Conservation (phyloP, 2,797 vertebrate species). For the Echeneis naucrates region DNA sequence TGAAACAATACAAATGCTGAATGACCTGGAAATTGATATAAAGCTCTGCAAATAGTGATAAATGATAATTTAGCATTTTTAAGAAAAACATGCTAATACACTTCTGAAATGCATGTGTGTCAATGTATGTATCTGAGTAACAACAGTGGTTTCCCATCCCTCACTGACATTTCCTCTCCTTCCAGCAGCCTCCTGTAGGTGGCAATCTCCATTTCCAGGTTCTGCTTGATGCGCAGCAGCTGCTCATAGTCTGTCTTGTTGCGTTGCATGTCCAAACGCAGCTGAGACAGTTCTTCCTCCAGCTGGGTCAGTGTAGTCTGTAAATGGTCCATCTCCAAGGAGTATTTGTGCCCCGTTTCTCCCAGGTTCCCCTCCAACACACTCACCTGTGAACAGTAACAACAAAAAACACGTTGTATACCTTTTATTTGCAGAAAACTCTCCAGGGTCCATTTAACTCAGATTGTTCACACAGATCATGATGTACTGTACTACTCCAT, state of each 20-base stretch:
- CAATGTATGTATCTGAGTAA: background rate
- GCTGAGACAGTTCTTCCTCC: slow-evolving; percentile 86
- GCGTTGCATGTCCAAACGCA: slow-evolving; percentile 86
- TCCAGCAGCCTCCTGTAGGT: slow-evolving; percentile 87
- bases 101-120: background rate
- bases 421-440: background rate
- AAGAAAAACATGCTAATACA: background rate
- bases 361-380: slow-evolving; percentile 84
- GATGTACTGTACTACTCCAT: background rate
- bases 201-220: slow-evolving; percentile 87
- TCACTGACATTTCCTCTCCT: slow-evolving; percentile 84
- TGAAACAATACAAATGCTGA: too few relatives aligned
- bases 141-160: fast-evolving
- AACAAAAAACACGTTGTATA: background rate
- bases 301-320: slow-evolving; percentile 82
- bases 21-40: too few relatives aligned
- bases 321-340: slow-evolving; percentile 82
- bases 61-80: background rate
- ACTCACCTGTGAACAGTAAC: slow-evolving; percentile 58
- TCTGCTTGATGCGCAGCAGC: slow-evolving; percentile 87
- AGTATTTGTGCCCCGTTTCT: slow-evolving; percentile 83
- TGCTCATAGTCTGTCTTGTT: slow-evolving; percentile 87
- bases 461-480: background rate
- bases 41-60: too few relatives aligned
- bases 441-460: background rate